Conservation (phyloP, 2,888 invertebrate species). For the Dusona sp. region DNA sequence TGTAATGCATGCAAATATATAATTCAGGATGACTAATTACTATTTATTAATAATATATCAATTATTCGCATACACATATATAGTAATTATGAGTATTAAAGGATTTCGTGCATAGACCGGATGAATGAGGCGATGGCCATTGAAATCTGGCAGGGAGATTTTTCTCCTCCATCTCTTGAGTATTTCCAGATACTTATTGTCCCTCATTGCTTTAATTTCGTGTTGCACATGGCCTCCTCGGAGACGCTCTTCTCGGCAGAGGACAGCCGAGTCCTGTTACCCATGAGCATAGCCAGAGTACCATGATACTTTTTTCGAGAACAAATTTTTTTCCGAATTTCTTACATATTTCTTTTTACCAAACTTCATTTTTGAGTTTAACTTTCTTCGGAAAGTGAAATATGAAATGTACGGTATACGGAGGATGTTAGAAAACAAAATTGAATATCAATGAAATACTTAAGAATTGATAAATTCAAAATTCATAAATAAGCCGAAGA, state of each 20-base stretch:
- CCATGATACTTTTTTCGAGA: background rate
- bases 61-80: background rate
- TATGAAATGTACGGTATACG: background rate
- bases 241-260: constrained; percentile 32
- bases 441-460: background rate
- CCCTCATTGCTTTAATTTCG: constrained; percentile 43
- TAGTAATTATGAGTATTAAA: background rate
- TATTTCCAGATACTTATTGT: constrained; percentile 49
- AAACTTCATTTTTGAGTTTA: background rate
- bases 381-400: background rate
- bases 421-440: background rate
- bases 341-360: background rate
- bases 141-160: constrained; percentile 47
- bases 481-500: background rate
- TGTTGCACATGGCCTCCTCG: constrained; percentile 57
- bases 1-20: too few relatives aligned
- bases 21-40: too few relatives aligned
- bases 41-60: too few relatives aligned
- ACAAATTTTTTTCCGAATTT: background rate
- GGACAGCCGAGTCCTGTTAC: constrained; percentile 6
- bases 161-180: constrained; percentile 2
- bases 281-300: background rate
- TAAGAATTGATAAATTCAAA: background rate
- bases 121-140: constrained; percentile 53
- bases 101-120: constrained; percentile 30